Base-by-base conservation (phyloP, 1,140 invertebrate species). In the Oncopodura yosiiana region DNA sequence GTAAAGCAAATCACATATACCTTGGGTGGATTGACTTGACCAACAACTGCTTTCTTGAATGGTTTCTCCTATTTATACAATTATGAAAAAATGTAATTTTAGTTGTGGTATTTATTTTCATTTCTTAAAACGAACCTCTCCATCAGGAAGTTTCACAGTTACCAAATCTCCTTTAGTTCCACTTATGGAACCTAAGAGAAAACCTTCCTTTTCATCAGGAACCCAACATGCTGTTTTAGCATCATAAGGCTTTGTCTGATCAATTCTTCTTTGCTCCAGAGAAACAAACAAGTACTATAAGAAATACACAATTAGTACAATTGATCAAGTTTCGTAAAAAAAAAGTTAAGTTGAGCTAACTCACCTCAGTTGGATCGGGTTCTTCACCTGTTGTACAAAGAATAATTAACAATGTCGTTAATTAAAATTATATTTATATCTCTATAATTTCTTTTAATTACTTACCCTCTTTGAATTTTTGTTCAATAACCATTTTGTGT, bases 171-270 rank as follows among this genome's bases (percentile, higher is more conserved):
- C 81, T 61, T 81, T 81, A n/a, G 79, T 77, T 26, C 74, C 75
- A 60, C 74, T 71, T 61, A 83, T 81, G 56, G 79, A 74, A 51
- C 76, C 80, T 16, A 71, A 60, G 29, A 78, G 49, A 68, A 75
- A 83, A 27, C 78, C 77, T 50, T 81, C 79, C 67, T 81, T 79
- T 29, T 75, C 69, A 67, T 78, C 73, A 4, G 77, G 75, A 18
- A 83, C 71, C 81, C 81, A 83, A 37, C 55, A 58, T 66, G 76
- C 77, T 64, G 76, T 74, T 66, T 81, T 82, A 68, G 82, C 83
- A 71, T 83, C 81, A 66, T 79, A 77, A 29, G 75, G 74, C 64
- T 73, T 74, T 49, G 69, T 73, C 53, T 73, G 70, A 61, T 75
- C 74, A 43, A 68, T 70, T 44, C 71, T 66, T 62, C 73, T 74